Conservation (phyloP, 2,113 vertebrate species). For the Vombatus ursinus region DNA sequence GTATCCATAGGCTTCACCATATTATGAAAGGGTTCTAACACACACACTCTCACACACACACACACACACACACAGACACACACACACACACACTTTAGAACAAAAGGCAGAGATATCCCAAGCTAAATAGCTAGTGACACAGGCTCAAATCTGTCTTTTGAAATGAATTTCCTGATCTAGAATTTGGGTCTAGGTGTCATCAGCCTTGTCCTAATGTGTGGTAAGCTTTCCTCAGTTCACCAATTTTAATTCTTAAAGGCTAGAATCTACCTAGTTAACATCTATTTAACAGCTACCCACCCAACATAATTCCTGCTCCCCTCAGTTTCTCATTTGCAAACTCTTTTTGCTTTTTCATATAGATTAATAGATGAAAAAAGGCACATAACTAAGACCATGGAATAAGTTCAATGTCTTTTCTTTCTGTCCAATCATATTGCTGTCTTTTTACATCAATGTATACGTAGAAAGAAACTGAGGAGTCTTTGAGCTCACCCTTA, state of each 20-base stretch:
- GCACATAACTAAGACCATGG: background rate
- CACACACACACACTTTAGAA: no score
- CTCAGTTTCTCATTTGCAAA: background rate
- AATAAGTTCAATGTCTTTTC: background rate
- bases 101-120: background rate
- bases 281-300: background rate
- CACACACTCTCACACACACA: no score
- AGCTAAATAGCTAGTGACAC: background rate
- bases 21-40: background rate
- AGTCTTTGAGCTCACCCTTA: no score
- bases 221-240: background rate
- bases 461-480: no score
- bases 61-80: no score
- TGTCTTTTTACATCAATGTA: no score
- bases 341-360: background rate
- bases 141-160: background rate
- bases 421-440: background rate
- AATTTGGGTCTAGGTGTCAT: background rate
- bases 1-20: background rate
- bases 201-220: background rate
- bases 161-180: background rate
- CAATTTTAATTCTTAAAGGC: background rate
- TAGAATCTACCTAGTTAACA: background rate
- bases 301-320: background rate
- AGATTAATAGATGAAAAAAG: background rate